Evolutionary conservation across 2,888 invertebrate species (phyloP), one percentile per base, ranked within the genome.

Genomic region (Cheilosia scutellata): DNA sequence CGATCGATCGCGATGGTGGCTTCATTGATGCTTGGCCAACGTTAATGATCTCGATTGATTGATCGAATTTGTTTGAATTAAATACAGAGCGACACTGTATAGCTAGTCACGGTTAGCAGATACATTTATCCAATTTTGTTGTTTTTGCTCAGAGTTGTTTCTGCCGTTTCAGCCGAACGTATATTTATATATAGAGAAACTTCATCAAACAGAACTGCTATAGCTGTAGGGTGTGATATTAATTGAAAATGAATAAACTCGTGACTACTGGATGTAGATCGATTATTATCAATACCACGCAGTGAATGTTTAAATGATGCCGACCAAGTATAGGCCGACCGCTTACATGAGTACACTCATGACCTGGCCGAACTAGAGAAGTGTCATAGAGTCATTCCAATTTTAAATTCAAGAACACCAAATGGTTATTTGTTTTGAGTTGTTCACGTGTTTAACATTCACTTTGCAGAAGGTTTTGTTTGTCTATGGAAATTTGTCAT

Each of bases 31-130:
- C 78, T 63, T 53, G 68, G 51, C 76, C 70, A 68, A 49, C 68
- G 78, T 78, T 78, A 83, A 83, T 83, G 83, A 83, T 83, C 83
- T 74, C 68, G 55, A 78, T 83, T 78, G 78, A 79, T 83, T 74
- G 68, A 83, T 78, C 79, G 83, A 78, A 79, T 83, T 83, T 70
- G 31, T 68, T 70, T 74, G 70, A 74, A 82, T 82, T 62, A 57
- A 60, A 66, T 49, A 66, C 66, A 68, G 25, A 13, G 31, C 47
- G 42, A 68, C n/a, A 60, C 53, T 71, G 27, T 2, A 11, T 58
- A 29, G 29, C 55, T 83, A 62, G 74, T 78, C 68, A 68, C 74
- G 72, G 29, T 68, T 78, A 70, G 33, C 11, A 49, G 62, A 77
- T 68, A 63, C 53, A 49, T 27, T 55, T 40, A 70, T 72, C 16